Conservation (phyloP, 2,797 vertebrate species). For the Knipowitschia caucasica region DNA sequence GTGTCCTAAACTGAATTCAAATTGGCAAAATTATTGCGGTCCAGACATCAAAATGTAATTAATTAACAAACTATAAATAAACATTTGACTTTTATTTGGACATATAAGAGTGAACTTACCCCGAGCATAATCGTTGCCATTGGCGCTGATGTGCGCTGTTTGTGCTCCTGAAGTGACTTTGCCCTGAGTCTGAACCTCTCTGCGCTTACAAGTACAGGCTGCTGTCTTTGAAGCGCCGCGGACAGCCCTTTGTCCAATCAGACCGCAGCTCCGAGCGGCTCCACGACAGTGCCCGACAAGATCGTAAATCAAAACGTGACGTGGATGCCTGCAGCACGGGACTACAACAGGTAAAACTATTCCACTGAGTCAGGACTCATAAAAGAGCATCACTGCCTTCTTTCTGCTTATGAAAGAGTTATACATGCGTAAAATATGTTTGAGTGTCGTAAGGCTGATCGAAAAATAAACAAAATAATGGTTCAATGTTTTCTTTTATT, state of each 20-base stretch:
- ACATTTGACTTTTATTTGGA: background rate
- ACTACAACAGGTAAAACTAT: conserved; percentile 10
- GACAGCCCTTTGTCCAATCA: conserved; percentile 82
- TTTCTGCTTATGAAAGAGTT: background rate
- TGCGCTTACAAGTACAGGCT: conserved; percentile 85
- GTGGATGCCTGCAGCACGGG: conserved; percentile 9
- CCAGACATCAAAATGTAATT: background rate
- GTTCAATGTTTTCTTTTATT: conserved; percentile 8
- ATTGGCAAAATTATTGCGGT: background rate
- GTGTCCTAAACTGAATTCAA: conserved; percentile 21
- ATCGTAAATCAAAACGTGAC: conserved; percentile 38
- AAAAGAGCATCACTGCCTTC: too few species aligned
- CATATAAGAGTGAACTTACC: conserved; percentile 78
- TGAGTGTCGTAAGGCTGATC: background rate
- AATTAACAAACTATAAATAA: background rate
- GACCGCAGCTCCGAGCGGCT: conserved; percentile 26
- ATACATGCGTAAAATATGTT: background rate
- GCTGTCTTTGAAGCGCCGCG: conserved; percentile 90
- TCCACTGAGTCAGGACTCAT: background rate
- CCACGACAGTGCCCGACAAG: conserved; percentile 45
- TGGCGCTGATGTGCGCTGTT: conserved; percentile 26
- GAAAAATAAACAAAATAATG: background rate
- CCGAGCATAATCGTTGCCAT: conserved; percentile 97
- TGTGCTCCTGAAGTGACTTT: conserved; percentile 11
- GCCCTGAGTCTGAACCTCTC: conserved; percentile 35